Evolutionary conservation across 2,888 invertebrate genomes (phyloP), one percentile per base, ranked within the genome.

Genomic region (Volucella inflata): DNA sequence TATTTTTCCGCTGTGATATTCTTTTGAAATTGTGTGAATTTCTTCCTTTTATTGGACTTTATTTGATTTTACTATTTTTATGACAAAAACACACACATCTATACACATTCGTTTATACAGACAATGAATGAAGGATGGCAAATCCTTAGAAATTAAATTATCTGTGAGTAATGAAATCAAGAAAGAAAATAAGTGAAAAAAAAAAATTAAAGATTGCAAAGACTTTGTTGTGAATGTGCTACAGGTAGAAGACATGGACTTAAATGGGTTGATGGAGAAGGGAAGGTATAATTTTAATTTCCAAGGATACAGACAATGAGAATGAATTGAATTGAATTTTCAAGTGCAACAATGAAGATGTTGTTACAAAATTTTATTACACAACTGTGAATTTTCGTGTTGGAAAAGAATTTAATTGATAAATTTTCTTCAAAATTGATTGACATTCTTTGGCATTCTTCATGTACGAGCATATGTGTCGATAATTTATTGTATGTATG

Each of bases 11-110:
- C 30, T 50, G 59, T 42, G 71, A 71, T 71, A 71, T 71, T 62
- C 60, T 79, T 78, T 68, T 70, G 68, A 83, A 70, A 74, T 79
- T 59, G 65, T 64, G 50, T 68, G 67, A 67, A 74, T 57, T 78
- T 62, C 59, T 51, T 48, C 36, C 21, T 76, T 71, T 60, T 67
- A 44, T 68, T 74, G 60, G 53, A 30, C 72, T 68, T 74, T 64
- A 75, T 84, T 84, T 84, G 60, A 79, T 70, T 84, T 84, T 68
- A 84, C 64, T 75, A 65, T 60, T 67, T 80, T 79, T 71, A 64
- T 64, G 64, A 64, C n/a, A 71, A 51, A 60, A 38, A 36, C 55
- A 48, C 21, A 21, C 44, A 50, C 40, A 50, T 16, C 21, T n/a
- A 12, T 10, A 11, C n/a, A 6, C 44, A 44, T 11, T 11, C n/a